These are phyloP conservation scores for Oreonectes daqikongensis DNA, from an alignment of 2,797 vertebrate genomes.

Conservation along the genomic window DNA sequence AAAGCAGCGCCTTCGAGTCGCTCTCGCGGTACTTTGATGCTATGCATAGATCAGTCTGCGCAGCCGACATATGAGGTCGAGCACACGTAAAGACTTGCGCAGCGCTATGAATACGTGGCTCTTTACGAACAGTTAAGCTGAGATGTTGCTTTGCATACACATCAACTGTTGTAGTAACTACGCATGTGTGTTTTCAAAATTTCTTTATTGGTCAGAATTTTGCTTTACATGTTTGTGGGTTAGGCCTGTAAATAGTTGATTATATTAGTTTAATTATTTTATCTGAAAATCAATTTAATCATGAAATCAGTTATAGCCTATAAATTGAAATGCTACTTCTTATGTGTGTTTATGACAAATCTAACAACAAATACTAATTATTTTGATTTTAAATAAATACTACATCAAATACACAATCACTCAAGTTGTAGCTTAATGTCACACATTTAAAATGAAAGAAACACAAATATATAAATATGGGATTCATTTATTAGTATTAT, in stretches of 20 bases:
- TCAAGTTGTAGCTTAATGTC: neutral
- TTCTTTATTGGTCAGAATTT: neutral
- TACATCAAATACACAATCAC: too few species aligned
- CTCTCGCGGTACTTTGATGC: too few species aligned
- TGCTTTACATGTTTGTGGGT: neutral
- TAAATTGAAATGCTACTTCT: too few species aligned
- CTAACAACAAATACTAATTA: neutral
- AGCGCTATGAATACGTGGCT: conserved; percentile 7
- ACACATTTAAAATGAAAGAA: too few species aligned
- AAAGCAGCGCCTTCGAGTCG: too few species aligned
- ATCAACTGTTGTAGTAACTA: neutral
- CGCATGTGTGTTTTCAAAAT: neutral
- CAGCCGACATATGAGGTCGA: neutral
- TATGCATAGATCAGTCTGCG: too few species aligned
- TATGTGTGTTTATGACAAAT: too few species aligned
- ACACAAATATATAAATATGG: too few species aligned
- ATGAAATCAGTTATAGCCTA: too few species aligned
- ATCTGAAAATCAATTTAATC: too few species aligned
- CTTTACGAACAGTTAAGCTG: neutral
- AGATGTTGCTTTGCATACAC: neutral
- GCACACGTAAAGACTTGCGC: neutral
- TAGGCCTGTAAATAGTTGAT: neutral
- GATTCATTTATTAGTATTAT: too few species aligned
- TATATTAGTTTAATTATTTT: too few species aligned
- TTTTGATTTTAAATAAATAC: neutral